Evolutionary conservation across 2,888 invertebrate species (phyloP).

Genomic region (Venusia cambrica): DNA sequence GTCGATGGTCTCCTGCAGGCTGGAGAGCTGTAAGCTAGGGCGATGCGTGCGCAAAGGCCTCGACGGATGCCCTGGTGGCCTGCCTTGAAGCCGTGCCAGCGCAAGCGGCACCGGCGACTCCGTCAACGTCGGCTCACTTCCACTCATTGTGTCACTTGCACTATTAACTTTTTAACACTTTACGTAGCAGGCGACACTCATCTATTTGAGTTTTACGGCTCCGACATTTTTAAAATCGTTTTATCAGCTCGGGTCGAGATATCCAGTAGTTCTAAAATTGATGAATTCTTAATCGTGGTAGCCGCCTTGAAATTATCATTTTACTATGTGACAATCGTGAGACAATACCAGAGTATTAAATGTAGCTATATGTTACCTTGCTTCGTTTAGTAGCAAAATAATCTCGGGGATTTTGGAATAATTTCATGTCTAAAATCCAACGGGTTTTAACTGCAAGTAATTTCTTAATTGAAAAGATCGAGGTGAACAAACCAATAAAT

Average conservation of each 20-base stretch:
- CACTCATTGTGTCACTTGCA: conserved; percentile 62
- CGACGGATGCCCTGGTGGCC: conserved; percentile 51
- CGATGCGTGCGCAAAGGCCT: conserved; percentile 62
- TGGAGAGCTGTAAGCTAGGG: conserved; percentile 69
- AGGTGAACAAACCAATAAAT: conserved; percentile 10
- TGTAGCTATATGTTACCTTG: conserved; percentile 1
- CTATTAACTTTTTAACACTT: conserved; percentile 46
- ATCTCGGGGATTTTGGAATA: conserved; percentile 10
- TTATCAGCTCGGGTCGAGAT: conserved; percentile 36
- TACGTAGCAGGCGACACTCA: conserved; percentile 33
- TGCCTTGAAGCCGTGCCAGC: conserved; percentile 62
- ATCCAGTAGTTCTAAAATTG: conserved; percentile 35
- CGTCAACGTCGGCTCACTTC: conserved; percentile 64
- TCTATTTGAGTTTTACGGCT: conserved; percentile 49
- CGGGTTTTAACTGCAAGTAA: conserved; percentile 16
- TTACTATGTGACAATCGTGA: conserved; percentile 31
- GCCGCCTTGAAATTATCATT: neutral
- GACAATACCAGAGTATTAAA: conserved; percentile 30
- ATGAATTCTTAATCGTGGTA: conserved; percentile 18
- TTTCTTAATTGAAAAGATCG: conserved; percentile 24
- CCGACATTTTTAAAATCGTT: conserved; percentile 50
- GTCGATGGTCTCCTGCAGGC: conserved; percentile 68
- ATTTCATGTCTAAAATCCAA: conserved; percentile 16
- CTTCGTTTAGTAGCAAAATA: neutral
- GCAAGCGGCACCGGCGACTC: conserved; percentile 76